Percentiles rank a stretch among this genome's conserved stretches.
phyloP scores from a whole-genome alignment of 1,140 invertebrate species.

The Branchinecta lindahli region DNA sequence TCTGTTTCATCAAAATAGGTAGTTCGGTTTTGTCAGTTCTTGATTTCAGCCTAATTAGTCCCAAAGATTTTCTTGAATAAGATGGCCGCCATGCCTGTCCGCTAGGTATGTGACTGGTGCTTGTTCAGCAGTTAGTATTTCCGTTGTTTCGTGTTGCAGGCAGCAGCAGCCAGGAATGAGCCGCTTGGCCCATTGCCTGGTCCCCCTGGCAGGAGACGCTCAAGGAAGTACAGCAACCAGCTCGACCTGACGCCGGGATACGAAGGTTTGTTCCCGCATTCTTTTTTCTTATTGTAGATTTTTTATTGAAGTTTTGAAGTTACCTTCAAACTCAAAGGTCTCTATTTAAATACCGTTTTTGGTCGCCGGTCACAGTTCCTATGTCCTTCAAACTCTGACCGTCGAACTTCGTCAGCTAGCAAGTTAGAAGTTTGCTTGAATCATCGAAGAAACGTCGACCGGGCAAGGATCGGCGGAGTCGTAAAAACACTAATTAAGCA shows the following conservation, averaged over 20 bases:
- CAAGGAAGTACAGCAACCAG: neutral
- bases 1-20: neutral
- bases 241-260: neutral
- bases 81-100: neutral
- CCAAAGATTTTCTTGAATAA: neutral
- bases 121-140: neutral
- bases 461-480: too few species aligned
- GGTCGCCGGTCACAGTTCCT: too few species aligned
- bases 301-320: too few species aligned
- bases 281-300: too few species aligned
- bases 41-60: neutral
- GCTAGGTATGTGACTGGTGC: too few species aligned
- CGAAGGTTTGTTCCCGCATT: neutral
- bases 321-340: too few species aligned
- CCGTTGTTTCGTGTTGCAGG: neutral
- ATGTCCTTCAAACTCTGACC: too few species aligned
- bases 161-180: neutral
- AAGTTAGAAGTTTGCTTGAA: too few species aligned
- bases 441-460: too few species aligned
- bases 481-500: too few species aligned
- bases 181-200: neutral
- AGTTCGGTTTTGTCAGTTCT: neutral
- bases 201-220: neutral
- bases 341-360: too few species aligned
- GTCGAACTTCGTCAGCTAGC: too few species aligned